Base-by-base conservation (phyloP, 2,888 invertebrate species). In the Bugula neritina region DNA sequence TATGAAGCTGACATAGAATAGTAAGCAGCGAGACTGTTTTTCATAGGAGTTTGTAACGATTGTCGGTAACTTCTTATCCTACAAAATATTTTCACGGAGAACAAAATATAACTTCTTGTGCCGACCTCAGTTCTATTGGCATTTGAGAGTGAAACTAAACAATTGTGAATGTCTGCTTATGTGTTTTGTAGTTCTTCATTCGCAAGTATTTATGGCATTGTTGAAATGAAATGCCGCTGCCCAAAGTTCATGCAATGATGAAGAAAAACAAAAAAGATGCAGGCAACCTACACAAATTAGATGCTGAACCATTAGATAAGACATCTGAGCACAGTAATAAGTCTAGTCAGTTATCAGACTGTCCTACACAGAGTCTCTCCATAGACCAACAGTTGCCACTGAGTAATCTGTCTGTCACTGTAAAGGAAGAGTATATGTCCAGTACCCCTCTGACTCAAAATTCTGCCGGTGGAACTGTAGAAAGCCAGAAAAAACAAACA, bases 161-260 rank as follows among this genome's bases (percentile, higher is more conserved):
- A n/a, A n/a, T n/a, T n/a, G n/a, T n/a, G n/a, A n/a, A n/a, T n/a
- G n/a, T n/a, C n/a, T n/a, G n/a, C n/a, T n/a, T n/a, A n/a, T n/a
- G n/a, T n/a, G n/a, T n/a, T n/a, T n/a, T n/a, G n/a, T n/a, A n/a
- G n/a, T n/a, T n/a, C n/a, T n/a, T n/a, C n/a, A n/a, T n/a, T n/a
- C n/a, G n/a, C n/a, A n/a, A n/a, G n/a, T n/a, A n/a, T n/a, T n/a
- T n/a, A n/a, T n/a, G n/a, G n/a, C n/a, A n/a, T n/a, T n/a, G n/a
- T 57, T 57, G 57, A 3, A 57, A 25, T 21, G 57, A 57, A 25
- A 57, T 57, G 63, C 63, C 63, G 5, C 63, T 31, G 31, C 63
- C 63, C 31, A 27, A 31, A 13, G 63, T 63, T 5, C 63, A 63
- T 34, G 34, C 34, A 3, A 27, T 25, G 5, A 5, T 27, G 5